These are phyloP conservation scores for Penelope pileata DNA, from an alignment of 2,113 vertebrate species.

Conservation along the genomic window DNA sequence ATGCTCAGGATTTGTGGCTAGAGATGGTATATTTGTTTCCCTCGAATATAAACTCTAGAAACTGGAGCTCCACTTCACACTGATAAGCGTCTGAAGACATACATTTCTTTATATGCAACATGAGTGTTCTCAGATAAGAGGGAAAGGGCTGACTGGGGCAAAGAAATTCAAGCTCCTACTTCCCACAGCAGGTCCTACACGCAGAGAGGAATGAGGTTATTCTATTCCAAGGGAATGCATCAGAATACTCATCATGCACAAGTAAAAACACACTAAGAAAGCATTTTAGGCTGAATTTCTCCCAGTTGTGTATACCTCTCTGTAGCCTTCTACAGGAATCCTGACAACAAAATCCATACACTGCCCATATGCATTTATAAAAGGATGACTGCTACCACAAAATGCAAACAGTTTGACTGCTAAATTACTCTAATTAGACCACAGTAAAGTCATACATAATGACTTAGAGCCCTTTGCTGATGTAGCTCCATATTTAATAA, in stretches of 20 bases:
- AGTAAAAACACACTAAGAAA: not conserved
- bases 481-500: not conserved
- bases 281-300: not conserved
- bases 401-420: accelerated
- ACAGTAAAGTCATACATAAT: not conserved
- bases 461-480: not conserved
- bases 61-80: not conserved
- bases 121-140: not conserved
- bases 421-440: not conserved
- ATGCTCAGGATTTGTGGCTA: no score
- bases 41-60: not conserved
- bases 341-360: not conserved
- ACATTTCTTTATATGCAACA: accelerated
- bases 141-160: not conserved
- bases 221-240: not conserved
- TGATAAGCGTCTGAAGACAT: not conserved
- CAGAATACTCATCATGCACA: accelerated
- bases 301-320: not conserved
- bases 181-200: not conserved
- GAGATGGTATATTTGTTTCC: not conserved
- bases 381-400: not conserved
- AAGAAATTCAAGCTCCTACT: not conserved
- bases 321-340: not conserved
- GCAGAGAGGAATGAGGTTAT: not conserved
- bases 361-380: not conserved